Evolutionary conservation across 2,888 invertebrate genomes (phyloP).

Genomic region (Dasysyrphus albostriatus): DNA sequence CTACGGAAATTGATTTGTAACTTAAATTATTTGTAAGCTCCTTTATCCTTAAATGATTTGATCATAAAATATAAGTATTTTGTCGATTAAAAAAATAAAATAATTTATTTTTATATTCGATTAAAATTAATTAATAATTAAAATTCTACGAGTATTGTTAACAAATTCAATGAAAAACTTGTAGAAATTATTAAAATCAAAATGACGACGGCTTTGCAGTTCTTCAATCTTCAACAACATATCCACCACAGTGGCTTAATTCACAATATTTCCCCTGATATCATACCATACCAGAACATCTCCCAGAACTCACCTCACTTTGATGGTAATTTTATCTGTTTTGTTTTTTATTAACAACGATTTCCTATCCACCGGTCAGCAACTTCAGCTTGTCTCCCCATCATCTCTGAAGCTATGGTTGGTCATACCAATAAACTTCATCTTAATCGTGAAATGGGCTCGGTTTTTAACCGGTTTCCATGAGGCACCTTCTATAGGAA

Average conservation of each 20-base stretch:
- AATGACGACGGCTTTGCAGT: conserved; percentile 5
- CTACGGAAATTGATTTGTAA: no score
- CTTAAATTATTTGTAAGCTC: no score
- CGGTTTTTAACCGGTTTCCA: conserved; percentile 65
- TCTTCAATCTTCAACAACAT: neutral
- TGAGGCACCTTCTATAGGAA: conserved; percentile 40
- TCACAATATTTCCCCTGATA: conserved; percentile 12
- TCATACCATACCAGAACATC: conserved; percentile 4
- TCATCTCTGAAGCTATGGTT: conserved; percentile 34
- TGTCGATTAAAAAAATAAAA: no score
- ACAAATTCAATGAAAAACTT: neutral
- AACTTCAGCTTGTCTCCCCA: conserved; percentile 27
- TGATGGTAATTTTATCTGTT: conserved; percentile 1
- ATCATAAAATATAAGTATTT: no score
- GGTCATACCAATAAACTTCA: conserved; percentile 68
- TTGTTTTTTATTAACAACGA: conserved; percentile 25
- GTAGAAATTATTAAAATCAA: neutral
- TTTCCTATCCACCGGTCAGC: conserved; percentile 27
- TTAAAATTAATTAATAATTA: no score
- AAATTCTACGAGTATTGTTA: no score
- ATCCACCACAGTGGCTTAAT: conserved; percentile 1
- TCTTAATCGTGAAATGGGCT: conserved; percentile 68
- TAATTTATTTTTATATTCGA: no score
- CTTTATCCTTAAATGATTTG: no score
- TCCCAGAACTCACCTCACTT: conserved; percentile 55